Conservation (phyloP, 2,113 vertebrate species). For the Mus musculus region GRCm39 chr5:88950501-88951000, state of each 20-base stretch:
- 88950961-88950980: conserved; percentile 37
- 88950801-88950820: neutral
- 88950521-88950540: conserved; percentile 41
- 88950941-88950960: conserved; percentile 35
- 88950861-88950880: neutral
- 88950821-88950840: neutral
- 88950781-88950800: neutral
- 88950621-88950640: neutral
- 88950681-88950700: neutral
- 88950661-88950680: neutral
- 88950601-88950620: conserved; percentile 4
- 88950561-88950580: conserved; percentile 26
- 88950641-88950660: neutral
- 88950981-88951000: conserved; percentile 32
- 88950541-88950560: conserved; percentile 30
- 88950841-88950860: neutral
- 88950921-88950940: neutral
- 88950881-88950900: conserved; percentile 14
- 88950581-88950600: conserved; percentile 9
- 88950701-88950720: neutral
- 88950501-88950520: conserved; percentile 60
- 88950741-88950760: neutral
- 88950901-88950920: neutral
- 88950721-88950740: neutral
- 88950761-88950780: neutral